A percentile compares a stretch with the other conserved stretches of the same genome.
Evolutionary conservation across 2,797 vertebrate genomes (phyloP).

Genomic region (Arnoldichthys spilopterus): DNA sequence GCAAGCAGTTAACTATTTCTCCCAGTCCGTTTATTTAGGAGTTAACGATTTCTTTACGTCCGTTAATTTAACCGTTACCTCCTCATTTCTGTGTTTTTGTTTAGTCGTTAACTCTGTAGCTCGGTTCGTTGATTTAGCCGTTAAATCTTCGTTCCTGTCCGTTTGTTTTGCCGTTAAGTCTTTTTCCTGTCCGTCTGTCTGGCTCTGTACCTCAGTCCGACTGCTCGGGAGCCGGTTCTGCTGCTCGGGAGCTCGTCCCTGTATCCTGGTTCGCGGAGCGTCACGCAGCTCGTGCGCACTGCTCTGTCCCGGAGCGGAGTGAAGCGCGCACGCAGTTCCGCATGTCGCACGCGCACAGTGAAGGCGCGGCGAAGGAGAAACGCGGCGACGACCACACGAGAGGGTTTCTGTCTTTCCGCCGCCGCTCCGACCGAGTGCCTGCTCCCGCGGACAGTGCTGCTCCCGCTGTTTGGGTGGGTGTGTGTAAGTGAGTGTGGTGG

Average conservation of each 20-base stretch:
- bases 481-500: slow-evolving; percentile 53
- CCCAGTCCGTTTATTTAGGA: background rate
- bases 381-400: slow-evolving; percentile 4
- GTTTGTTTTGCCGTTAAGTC: no score
- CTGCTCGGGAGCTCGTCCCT: background rate
- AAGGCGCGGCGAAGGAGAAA: background rate
- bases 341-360: slow-evolving; percentile 10
- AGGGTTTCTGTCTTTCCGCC: slow-evolving; percentile 25
- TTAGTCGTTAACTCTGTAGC: background rate
- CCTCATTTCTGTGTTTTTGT: background rate
- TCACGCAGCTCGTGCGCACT: slow-evolving; percentile 8
- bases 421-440: no score
- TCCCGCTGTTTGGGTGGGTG: slow-evolving; percentile 79
- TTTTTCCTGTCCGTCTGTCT: no score
- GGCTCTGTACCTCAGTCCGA: background rate
- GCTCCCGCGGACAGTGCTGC: background rate
- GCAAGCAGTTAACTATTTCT: background rate
- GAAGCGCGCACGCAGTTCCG: slow-evolving; percentile 42
- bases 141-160: background rate
- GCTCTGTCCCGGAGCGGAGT: slow-evolving; percentile 28
- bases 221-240: background rate
- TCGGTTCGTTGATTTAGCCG: background rate
- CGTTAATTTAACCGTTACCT: background rate
- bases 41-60: background rate
- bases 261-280: slow-evolving; percentile 16